A percentile compares a stretch with the other conserved stretches of the same genome.
These are phyloP conservation scores for Halictus ligatus DNA, from an alignment of 2,888 invertebrate species.

Conservation along the genomic window DNA sequence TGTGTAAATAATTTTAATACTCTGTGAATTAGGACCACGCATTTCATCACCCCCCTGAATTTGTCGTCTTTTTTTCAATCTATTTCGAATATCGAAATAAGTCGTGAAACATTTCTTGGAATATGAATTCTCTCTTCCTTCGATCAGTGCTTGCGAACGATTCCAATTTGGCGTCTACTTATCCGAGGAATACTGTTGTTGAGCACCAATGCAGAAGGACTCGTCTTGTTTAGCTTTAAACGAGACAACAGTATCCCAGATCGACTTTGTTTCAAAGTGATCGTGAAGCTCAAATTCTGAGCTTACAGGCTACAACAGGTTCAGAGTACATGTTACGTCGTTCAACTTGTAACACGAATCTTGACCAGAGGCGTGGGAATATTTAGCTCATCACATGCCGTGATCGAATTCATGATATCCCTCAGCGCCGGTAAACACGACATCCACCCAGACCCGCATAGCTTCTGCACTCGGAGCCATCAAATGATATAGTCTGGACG, in stretches of 20 bases:
- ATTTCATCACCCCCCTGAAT: background rate
- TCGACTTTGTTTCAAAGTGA: constrained; percentile 29
- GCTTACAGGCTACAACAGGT: constrained; percentile 13
- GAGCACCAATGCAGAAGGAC: constrained; percentile 3
- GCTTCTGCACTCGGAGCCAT: constrained; percentile 97
- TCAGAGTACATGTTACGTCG: constrained; percentile 4
- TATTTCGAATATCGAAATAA: background rate
- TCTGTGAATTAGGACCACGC: background rate
- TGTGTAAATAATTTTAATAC: constrained; percentile 38
- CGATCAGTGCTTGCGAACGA: background rate
- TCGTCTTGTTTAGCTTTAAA: constrained; percentile 14
- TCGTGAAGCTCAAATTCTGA: constrained; percentile 25
- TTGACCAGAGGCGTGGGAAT: constrained; percentile 34
- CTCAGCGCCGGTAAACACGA: constrained; percentile 96
- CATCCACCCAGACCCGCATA: constrained; percentile 98
- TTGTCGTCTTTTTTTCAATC: background rate
- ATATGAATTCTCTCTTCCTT: background rate
- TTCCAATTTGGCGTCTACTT: background rate
- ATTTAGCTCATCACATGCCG: constrained; percentile 72
- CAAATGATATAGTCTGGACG: constrained; percentile 94
- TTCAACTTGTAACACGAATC: constrained; percentile 24
- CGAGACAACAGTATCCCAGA: constrained; percentile 8
- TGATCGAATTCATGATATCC: constrained; percentile 91
- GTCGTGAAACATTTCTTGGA: background rate
- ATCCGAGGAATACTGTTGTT: background rate